phyloP scores from a whole-genome alignment of 2,113 vertebrate genomes.

The Leuciscus idus region DNA sequence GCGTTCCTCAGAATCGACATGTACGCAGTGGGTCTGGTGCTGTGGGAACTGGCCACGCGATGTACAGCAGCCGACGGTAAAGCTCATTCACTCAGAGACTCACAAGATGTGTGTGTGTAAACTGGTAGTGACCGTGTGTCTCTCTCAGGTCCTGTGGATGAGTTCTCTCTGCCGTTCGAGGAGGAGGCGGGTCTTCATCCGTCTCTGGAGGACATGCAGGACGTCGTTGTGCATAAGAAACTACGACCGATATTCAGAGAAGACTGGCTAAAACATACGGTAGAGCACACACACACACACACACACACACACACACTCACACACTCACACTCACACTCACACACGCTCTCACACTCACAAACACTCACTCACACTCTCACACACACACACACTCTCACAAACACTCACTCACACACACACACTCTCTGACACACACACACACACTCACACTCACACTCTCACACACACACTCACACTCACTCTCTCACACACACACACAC shows the following conservation, averaged over 20 bases:
- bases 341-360: too few relatives aligned
- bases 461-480: too few relatives aligned
- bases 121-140: not conserved
- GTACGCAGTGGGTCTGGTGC: slow-evolving; percentile 93
- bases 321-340: not conserved
- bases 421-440: too few relatives aligned
- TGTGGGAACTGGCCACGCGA: slow-evolving; percentile 92
- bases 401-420: too few relatives aligned
- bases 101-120: slow-evolving; percentile 12
- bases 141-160: slow-evolving; percentile 90
- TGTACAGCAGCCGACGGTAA: slow-evolving; percentile 96
- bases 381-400: too few relatives aligned
- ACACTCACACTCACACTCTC: too few relatives aligned
- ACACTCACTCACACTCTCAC: too few relatives aligned
- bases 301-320: not conserved
- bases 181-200: slow-evolving; percentile 98
- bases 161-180: slow-evolving; percentile 97
- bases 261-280: slow-evolving; percentile 97
- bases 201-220: slow-evolving; percentile 98
- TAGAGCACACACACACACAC: slow-evolving; percentile 65
- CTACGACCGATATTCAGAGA: slow-evolving; percentile 92
- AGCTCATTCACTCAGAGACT: slow-evolving; percentile 42
- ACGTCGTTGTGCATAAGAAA: slow-evolving; percentile 98
- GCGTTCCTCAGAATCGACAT: slow-evolving; percentile 97
- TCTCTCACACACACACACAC: too few relatives aligned